Evolutionary conservation across 2,888 invertebrate genomes (phyloP), one percentile per base, ranked within the genome.

Genomic region (Drosophila suboccidentalis): DNA sequence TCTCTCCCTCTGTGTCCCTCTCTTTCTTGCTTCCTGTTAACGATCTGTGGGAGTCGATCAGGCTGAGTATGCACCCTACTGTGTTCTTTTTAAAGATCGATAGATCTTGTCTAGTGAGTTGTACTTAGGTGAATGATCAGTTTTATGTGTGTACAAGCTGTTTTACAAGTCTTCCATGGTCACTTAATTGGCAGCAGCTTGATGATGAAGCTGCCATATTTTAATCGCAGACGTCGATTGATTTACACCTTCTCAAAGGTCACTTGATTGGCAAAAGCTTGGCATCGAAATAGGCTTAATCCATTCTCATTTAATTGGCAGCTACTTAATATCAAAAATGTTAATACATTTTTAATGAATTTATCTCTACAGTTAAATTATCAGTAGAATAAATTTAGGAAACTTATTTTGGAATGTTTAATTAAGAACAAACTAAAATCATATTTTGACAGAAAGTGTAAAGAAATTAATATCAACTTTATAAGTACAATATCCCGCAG

Each of bases 31-130:
- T 19, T 8, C 39, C 29, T 19, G 49, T 63, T 64, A 69, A 58
- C 75, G 73, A 69, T 60, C 69, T 68, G 63, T 75, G 68, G 63
- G 68, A 77, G 62, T 55, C 58, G 39, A 55, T 32, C 46, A 26
- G 44, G 17, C 43, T 39, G 54, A 55, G 58, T 69, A 39, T 17
- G 74, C 69, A 69, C 51, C 78, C 75, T 19, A 73, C 75, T 65
- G 75, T 34, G 78, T 34, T 58, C 57, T 54, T 29, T 19, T 61
- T 53, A n/a, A 50, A 64, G 73, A 76, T 77, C 75, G 70, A 76
- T 77, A 62, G 78, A 73, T 72, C 73, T 64, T 69, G 66, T 62
- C 59, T 62, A 75, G 44, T 49, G 46, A 57, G 17, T 29, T 49
- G 22, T 58, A 36, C 49, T 58, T 58, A 11, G n/a, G 19, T 41